phyloP scores from a whole-genome alignment of 2,113 vertebrate genomes.

The Microtus ochrogaster region DNA sequence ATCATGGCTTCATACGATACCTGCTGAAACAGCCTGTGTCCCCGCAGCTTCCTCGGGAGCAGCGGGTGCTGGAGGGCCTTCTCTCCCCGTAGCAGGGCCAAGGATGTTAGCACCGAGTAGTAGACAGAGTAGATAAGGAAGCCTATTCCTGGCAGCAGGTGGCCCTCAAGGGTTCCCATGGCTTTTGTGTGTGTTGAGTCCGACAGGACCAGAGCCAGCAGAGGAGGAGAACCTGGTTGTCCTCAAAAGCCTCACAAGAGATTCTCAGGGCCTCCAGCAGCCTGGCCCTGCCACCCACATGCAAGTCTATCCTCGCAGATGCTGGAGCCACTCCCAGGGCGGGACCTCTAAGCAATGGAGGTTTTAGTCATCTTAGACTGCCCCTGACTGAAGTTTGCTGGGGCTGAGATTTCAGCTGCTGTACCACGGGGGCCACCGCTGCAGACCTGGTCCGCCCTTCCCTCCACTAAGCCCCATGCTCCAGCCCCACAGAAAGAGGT shows the following conservation, averaged over 20 bases:
- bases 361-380: not conserved
- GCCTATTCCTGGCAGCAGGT: not conserved
- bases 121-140: not conserved
- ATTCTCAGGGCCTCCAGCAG: not conserved
- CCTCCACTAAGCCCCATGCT: accelerated
- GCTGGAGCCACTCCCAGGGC: slow-evolving; percentile 11
- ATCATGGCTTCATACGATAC: not conserved
- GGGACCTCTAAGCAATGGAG: not conserved
- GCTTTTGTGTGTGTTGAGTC: accelerated
- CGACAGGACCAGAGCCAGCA: not conserved
- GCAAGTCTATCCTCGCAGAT: not conserved
- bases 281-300: not conserved
- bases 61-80: not conserved
- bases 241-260: not conserved
- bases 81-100: slow-evolving; percentile 50
- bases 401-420: not conserved
- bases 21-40: not conserved
- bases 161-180: slow-evolving; percentile 28
- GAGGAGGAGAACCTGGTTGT: not conserved
- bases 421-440: not conserved
- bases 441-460: not conserved
- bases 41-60: slow-evolving; percentile 21
- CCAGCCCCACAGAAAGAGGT: not conserved
- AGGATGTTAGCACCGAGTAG: not conserved
- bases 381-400: not conserved